phyloP scores from a whole-genome alignment of 2,113 vertebrate species.

The Phrynocephalus versicolor region DNA sequence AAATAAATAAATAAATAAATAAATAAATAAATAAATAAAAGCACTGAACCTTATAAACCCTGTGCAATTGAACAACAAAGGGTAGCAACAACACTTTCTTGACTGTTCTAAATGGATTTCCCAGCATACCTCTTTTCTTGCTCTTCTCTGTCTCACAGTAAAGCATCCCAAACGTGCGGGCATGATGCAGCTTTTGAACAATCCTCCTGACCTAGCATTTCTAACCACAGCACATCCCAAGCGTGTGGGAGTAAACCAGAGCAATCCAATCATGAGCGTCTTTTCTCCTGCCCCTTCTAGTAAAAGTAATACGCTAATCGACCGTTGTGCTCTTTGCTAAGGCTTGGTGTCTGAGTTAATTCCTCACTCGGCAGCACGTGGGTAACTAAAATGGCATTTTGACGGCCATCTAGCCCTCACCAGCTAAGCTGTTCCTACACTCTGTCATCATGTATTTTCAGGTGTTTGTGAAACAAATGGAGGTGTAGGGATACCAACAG shows the following conservation, averaged over 20 bases:
- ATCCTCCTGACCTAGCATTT: background rate
- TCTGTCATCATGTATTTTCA: slow-evolving; percentile 57
- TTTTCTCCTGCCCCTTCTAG: background rate
- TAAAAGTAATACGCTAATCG: background rate
- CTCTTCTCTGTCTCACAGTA: background rate
- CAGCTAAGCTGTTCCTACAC: slow-evolving; percentile 59
- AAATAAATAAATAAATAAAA: too few species aligned
- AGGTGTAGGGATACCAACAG: slow-evolving; percentile 50
- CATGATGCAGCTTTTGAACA: slow-evolving; percentile 1
- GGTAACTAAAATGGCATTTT: slow-evolving; percentile 62
- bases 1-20: too few species aligned
- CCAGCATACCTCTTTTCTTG: background rate
- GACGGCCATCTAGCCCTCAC: slow-evolving; percentile 45
- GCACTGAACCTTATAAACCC: background rate
- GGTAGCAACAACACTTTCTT: slow-evolving; percentile 1
- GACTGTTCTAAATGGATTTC: slow-evolving; percentile 25
- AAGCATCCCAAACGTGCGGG: background rate
- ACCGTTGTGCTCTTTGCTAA: slow-evolving; percentile 31
- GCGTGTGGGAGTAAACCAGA: background rate
- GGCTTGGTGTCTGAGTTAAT: slow-evolving; percentile 63
- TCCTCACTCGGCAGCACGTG: slow-evolving; percentile 58
- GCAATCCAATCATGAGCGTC: accelerated
- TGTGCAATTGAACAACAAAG: background rate
- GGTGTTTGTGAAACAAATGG: slow-evolving; percentile 61
- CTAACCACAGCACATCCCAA: background rate